phyloP scores from a whole-genome alignment of 2,888 invertebrate genomes.

The Priocnemis perturbator region DNA sequence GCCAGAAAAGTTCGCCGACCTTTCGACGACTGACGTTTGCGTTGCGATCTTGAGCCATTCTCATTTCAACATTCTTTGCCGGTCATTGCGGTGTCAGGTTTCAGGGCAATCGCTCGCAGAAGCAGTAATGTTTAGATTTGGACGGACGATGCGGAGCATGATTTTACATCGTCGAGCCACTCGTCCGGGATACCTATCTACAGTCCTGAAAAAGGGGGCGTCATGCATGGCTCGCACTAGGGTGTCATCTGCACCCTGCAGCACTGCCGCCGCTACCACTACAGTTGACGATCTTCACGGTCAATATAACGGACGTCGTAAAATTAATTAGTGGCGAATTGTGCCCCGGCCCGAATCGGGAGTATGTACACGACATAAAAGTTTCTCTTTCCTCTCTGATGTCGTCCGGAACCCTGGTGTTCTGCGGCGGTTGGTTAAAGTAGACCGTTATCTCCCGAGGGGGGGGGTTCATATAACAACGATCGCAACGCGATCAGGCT shows the following conservation, averaged over 20 bases:
- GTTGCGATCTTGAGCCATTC: too few species aligned
- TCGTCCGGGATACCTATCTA: constrained; percentile 32
- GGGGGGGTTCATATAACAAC: not conserved
- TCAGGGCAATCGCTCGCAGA: too few species aligned
- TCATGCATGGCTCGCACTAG: constrained; percentile 65
- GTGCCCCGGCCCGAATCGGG: constrained; percentile 51
- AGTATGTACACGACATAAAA: constrained; percentile 3
- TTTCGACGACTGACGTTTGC: too few species aligned
- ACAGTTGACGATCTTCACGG: constrained; percentile 63
- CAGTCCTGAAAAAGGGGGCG: constrained; percentile 63
- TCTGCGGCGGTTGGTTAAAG: not conserved
- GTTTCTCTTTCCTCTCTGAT: constrained; percentile 5
- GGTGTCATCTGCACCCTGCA: constrained; percentile 61
- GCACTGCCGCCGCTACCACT: constrained; percentile 21
- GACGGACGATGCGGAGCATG: not conserved
- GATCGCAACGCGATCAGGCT: constrained; percentile 2
- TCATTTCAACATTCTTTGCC: too few species aligned
- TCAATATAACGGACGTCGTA: constrained; percentile 67
- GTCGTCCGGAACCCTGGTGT: not conserved
- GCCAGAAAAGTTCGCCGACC: constrained; percentile 27
- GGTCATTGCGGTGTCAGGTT: too few species aligned
- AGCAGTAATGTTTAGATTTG: not conserved
- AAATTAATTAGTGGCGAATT: constrained; percentile 70
- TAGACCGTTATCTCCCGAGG: not conserved
- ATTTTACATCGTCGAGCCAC: constrained; percentile 33